Evolutionary conservation across 2,888 invertebrate genomes (phyloP).

Genomic region (Hyles lineata): DNA sequence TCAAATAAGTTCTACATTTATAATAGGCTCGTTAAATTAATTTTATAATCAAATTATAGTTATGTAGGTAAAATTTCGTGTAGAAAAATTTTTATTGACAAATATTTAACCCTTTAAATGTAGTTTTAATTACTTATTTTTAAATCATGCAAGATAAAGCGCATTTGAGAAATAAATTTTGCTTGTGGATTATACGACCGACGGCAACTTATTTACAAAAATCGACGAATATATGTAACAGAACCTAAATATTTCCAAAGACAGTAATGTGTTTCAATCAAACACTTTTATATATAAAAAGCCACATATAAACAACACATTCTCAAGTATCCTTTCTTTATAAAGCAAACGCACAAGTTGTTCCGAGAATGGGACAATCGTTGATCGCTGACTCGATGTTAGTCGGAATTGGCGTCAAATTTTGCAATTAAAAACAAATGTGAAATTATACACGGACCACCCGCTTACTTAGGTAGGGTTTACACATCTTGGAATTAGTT

Average conservation of each 20-base stretch:
- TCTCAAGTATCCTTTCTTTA: conserved; percentile 1
- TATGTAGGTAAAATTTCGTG: not conserved
- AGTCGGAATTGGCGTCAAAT: conserved; percentile 35
- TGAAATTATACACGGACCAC: conserved; percentile 42
- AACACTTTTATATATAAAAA: not conserved
- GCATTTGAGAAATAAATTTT: too few species aligned
- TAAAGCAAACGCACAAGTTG: conserved; percentile 11
- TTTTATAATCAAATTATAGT: not conserved
- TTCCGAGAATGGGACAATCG: conserved; percentile 13
- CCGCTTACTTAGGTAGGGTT: conserved; percentile 38
- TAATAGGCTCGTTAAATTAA: not conserved
- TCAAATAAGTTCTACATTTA: not conserved
- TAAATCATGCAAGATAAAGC: too few species aligned
- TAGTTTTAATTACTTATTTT: too few species aligned
- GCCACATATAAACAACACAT: not conserved
- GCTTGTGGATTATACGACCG: too few species aligned
- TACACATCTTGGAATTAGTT: conserved; percentile 3
- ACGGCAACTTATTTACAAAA: too few species aligned
- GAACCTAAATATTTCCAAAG: too few species aligned
- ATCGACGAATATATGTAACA: too few species aligned
- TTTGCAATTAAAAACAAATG: conserved; percentile 39
- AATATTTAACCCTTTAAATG: too few species aligned
- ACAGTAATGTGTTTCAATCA: too few species aligned
- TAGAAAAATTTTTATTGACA: too few species aligned
- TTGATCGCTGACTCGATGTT: conserved; percentile 24